These are phyloP conservation scores for Darevskia mixta DNA, from an alignment of 2,797 vertebrate genomes.

Conservation along the genomic window DNA sequence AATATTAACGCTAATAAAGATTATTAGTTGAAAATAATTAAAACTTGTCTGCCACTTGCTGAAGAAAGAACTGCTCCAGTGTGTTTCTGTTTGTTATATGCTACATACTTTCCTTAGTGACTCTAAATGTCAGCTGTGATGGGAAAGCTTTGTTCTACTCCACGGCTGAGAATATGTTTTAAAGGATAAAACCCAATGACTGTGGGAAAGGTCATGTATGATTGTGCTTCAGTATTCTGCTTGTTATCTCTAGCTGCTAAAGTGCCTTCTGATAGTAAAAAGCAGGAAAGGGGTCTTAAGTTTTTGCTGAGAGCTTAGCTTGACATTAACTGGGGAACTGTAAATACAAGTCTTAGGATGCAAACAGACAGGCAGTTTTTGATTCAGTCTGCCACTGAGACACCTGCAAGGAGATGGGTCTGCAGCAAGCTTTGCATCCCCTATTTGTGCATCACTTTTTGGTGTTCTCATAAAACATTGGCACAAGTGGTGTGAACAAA, in stretches of 20 bases:
- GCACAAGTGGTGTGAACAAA: background rate
- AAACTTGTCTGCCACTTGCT: slow-evolving; percentile 37
- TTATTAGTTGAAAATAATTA: slow-evolving; percentile 34
- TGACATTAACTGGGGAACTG: background rate
- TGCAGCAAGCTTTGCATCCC: background rate
- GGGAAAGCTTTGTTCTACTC: background rate
- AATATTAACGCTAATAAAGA: slow-evolving; percentile 58
- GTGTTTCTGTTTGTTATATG: slow-evolving; percentile 33
- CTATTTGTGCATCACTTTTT: background rate
- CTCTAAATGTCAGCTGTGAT: background rate
- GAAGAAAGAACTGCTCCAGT: slow-evolving; percentile 25
- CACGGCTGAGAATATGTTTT: background rate
- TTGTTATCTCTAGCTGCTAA: slow-evolving; percentile 23
- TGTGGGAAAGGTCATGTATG: background rate
- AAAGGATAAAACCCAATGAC: slow-evolving; percentile 6
- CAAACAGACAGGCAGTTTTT: background rate
- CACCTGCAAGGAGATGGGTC: background rate
- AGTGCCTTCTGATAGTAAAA: background rate
- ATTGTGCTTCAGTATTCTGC: background rate
- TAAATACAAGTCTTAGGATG: background rate
- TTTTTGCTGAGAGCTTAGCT: background rate
- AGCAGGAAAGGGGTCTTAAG: slow-evolving; percentile 19
- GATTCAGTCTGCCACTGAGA: background rate
- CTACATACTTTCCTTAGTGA: background rate
- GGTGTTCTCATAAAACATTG: background rate